Evolutionary conservation across 2,888 invertebrate species (phyloP).

Genomic region (Morpho achilles): DNA sequence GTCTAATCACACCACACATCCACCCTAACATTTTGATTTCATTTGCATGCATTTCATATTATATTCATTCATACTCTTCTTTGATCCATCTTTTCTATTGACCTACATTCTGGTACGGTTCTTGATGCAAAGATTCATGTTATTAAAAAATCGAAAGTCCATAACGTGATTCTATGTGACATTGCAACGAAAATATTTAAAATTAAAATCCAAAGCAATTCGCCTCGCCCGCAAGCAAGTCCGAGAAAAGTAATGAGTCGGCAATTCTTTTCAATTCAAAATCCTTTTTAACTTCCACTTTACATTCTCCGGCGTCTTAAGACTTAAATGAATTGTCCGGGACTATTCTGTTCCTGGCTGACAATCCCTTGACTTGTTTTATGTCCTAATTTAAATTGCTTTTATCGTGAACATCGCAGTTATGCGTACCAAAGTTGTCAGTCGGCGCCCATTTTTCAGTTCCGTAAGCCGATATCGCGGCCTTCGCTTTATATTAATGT

Average conservation of each 20-base stretch:
- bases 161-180: conserved; percentile 1
- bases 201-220: conserved; percentile 26
- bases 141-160: neutral
- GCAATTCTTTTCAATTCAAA: conserved; percentile 46
- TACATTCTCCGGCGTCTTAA: conserved; percentile 45
- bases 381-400: conserved; percentile 47
- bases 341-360: conserved; percentile 52
- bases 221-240: conserved; percentile 34
- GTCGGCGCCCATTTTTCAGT: conserved; percentile 46
- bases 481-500: conserved; percentile 28
- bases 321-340: conserved; percentile 56
- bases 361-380: conserved; percentile 68
- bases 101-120: no score
- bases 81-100: no score
- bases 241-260: conserved; percentile 36
- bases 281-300: conserved; percentile 45
- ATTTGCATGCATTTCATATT: no score
- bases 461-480: conserved; percentile 47
- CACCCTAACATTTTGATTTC: no score
- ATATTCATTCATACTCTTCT: no score
- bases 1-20: no score
- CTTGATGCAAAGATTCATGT: neutral
- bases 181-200: conserved; percentile 24
- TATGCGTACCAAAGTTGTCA: conserved; percentile 32
- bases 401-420: conserved; percentile 55